Conservation (phyloP, 2,797 vertebrate genomes). For the Melanotaenia nigrans region DNA sequence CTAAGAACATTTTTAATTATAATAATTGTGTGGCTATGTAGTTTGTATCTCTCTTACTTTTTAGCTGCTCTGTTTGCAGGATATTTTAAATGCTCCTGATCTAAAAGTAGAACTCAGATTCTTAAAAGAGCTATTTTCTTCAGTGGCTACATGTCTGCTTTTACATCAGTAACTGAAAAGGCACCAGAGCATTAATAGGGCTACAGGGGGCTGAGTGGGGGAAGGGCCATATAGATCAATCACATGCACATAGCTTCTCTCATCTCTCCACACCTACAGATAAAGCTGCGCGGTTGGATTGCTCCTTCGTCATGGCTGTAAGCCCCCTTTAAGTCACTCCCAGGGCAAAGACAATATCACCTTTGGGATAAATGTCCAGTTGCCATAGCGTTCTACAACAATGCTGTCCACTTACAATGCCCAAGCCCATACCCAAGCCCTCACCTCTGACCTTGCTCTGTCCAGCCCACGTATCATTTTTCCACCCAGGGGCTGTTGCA, state of each 20-base stretch:
- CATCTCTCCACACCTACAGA: slow-evolving; percentile 79
- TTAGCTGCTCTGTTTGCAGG: slow-evolving; percentile 16
- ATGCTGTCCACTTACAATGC: slow-evolving; percentile 78
- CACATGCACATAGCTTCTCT: slow-evolving; percentile 73
- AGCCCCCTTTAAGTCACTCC: slow-evolving; percentile 71
- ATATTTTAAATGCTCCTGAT: slow-evolving; percentile 34
- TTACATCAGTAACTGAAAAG: slow-evolving; percentile 65
- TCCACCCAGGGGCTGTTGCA: slow-evolving; percentile 64
- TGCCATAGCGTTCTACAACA: slow-evolving; percentile 79
- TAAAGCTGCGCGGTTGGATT: slow-evolving; percentile 67
- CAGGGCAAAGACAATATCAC: slow-evolving; percentile 80
- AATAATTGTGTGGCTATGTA: too few relatives aligned
- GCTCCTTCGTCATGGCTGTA: slow-evolving; percentile 68
- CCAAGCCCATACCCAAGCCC: slow-evolving; percentile 61
- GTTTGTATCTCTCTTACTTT: slow-evolving; percentile 13
- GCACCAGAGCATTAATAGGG: slow-evolving; percentile 55
- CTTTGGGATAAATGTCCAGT: slow-evolving; percentile 80
- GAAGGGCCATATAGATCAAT: slow-evolving; percentile 77
- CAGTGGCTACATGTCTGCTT: slow-evolving; percentile 54
- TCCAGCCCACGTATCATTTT: slow-evolving; percentile 77
- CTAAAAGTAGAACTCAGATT: slow-evolving; percentile 17
- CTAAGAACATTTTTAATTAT: slow-evolving; percentile 6
- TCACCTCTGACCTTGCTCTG: slow-evolving; percentile 74
- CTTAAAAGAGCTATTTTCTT: slow-evolving; percentile 23
- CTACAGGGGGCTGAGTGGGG: slow-evolving; percentile 61